Conservation (phyloP, 2,113 vertebrate species). For the Podarcis raffonei region DNA sequence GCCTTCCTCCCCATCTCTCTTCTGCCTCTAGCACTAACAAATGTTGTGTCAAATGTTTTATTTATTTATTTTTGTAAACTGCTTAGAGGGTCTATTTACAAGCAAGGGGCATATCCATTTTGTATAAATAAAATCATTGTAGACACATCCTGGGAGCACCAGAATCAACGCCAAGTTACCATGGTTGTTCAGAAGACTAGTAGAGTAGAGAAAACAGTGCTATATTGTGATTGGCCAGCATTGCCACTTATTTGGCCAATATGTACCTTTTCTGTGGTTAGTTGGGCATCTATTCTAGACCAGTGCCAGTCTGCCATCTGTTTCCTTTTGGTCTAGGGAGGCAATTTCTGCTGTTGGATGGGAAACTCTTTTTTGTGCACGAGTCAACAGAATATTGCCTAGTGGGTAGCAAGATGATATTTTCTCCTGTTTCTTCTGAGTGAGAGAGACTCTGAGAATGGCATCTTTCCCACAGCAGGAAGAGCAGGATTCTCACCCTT, state of each 20-base stretch:
- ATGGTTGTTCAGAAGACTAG: not conserved
- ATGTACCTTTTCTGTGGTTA: not conserved
- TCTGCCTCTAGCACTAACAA: not conserved
- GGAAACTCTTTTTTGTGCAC: not conserved
- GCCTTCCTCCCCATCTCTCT: not conserved
- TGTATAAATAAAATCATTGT: not conserved
- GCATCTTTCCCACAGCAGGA: no score
- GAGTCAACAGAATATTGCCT: not conserved
- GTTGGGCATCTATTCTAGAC: not conserved
- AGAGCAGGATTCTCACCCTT: not conserved
- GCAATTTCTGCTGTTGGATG: not conserved
- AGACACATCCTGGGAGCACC: not conserved
- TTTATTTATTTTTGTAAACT: not conserved
- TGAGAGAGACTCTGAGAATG: no score
- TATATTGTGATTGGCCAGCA: not conserved
- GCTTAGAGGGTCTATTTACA: no score
- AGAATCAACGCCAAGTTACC: not conserved
- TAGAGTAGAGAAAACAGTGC: slow-evolving; percentile 22
- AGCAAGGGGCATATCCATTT: no score
- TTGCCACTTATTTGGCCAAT: slow-evolving; percentile 20
- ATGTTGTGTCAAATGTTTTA: not conserved
- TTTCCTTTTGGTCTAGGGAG: not conserved
- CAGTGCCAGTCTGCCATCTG: not conserved
- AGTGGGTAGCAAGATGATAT: not conserved
- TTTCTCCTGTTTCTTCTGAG: no score